Conservation (phyloP, 2,888 invertebrate genomes). For the Acholoe squamosa region DNA sequence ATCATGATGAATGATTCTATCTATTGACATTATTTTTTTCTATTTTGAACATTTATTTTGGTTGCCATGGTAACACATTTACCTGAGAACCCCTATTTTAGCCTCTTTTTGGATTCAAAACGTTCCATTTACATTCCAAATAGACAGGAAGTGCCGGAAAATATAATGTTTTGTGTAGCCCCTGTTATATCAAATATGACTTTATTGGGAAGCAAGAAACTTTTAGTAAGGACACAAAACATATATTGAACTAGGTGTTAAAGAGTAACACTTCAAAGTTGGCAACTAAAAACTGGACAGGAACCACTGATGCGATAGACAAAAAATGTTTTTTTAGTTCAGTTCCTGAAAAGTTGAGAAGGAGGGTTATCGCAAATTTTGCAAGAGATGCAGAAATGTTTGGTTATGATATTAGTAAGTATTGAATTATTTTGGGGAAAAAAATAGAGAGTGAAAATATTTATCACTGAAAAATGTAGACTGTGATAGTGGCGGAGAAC, state of each 20-base stretch:
- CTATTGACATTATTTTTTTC: too few relatives aligned
- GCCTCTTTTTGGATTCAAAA: too few relatives aligned
- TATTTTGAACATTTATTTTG: too few relatives aligned
- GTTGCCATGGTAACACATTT: too few relatives aligned
- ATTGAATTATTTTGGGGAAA: too few relatives aligned
- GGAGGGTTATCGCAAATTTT: background rate
- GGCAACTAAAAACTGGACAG: background rate
- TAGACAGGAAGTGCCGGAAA: too few relatives aligned
- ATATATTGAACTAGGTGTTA: background rate
- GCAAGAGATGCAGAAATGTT: constrained; percentile 7
- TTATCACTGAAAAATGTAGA: too few relatives aligned
- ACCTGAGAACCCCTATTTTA: too few relatives aligned
- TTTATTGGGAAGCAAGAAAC: background rate
- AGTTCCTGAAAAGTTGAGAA: background rate
- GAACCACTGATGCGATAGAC: background rate
- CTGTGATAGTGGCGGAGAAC: too few relatives aligned
- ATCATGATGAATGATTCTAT: too few relatives aligned
- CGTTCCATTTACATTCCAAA: too few relatives aligned
- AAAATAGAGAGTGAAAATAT: too few relatives aligned
- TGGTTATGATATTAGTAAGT: background rate
- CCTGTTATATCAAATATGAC: background rate
- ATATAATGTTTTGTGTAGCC: background rate
- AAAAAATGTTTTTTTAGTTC: background rate
- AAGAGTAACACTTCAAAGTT: background rate
- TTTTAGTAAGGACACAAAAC: background rate